Conservation (phyloP, 2,113 vertebrate genomes). For the Lota lota region DNA sequence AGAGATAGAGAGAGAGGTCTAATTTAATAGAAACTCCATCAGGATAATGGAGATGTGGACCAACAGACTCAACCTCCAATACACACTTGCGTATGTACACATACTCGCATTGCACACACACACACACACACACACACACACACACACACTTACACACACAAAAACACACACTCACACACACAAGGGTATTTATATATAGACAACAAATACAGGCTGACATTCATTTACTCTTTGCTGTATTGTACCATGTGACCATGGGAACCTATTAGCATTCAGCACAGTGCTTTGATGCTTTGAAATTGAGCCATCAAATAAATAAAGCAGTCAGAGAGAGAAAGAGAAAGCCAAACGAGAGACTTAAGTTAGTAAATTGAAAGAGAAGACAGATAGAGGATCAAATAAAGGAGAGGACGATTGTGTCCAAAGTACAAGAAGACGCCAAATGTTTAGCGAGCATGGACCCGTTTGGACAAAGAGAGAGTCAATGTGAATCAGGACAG, state of each 20-base stretch:
- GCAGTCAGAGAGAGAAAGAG: constrained; percentile 9
- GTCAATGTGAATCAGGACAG: no score
- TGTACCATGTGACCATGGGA: constrained; percentile 61
- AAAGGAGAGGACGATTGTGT: neutral
- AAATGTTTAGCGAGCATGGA: neutral
- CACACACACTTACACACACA: constrained; percentile 1
- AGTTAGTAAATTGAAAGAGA: neutral
- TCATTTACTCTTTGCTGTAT: constrained; percentile 42
- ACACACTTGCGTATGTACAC: constrained; percentile 18
- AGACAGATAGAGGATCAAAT: constrained; percentile 28
- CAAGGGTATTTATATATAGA: neutral
- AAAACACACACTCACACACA: no score
- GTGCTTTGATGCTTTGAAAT: constrained; percentile 22
- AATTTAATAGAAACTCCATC: constrained; percentile 82
- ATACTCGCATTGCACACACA: neutral
- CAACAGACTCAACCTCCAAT: constrained; percentile 40
- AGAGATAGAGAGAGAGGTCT: constrained; percentile 38
- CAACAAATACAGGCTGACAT: constrained; percentile 1
- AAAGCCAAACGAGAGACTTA: neutral
- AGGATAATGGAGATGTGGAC: constrained; percentile 75
- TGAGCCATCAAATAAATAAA: constrained; percentile 48
- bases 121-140: neutral
- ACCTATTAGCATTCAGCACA: constrained; percentile 70
- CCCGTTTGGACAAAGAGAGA: no score
- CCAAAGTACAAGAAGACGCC: neutral